Evolutionary conservation across 1,140 invertebrate species (phyloP), one percentile per base, ranked within the genome.

Genomic region (Steinernema feltiae): DNA sequence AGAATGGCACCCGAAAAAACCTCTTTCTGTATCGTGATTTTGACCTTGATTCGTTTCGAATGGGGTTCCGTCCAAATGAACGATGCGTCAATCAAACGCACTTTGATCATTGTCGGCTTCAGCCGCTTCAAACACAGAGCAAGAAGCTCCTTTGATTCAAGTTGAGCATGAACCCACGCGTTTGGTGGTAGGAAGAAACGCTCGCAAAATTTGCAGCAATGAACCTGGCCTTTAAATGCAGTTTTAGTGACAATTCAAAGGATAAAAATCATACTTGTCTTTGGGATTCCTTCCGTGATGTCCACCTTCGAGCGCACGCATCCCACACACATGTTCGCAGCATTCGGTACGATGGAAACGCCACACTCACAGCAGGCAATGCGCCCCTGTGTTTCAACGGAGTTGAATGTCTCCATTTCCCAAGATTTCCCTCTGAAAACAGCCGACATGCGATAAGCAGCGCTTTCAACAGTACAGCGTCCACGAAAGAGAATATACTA

Each of bases 51-150:
- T 76, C 97, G 90, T 88, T 95, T 96, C 0, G 96, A 99, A 90
- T 99, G 97, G 74, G 97, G 95, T 86, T 99, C 97, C 32, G 97
- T 99, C 96, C 97, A 99, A 1, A 97, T 90, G 89, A 99, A 99
- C 2, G 92, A 91, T 71, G 97, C 97, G 90, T 99, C 95, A 53
- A 97, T 90, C 1, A 99, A 88, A 32, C 88, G 84, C 12, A 90
- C 88, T 86, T 90, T 81, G 87, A 92, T 91, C 81, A 92, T 93
- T 0, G 98, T 88, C 1, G 94, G 94, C 88, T 96, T 98, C 0
- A 99, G 87, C 85, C 92, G 94, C 85, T 97, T 96, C 1, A 99
- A 88, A 85, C 97, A 99, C 1, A 99, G 86, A 0, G 92, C 90
- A 0, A 99, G 87, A 0, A 99, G 88, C 87, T 99, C 96, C 63